Percentiles rank a stretch among this genome's conserved stretches.
Conservation (phyloP, 2,888 invertebrate genomes). For the Drosophila vallismaia region DNA sequence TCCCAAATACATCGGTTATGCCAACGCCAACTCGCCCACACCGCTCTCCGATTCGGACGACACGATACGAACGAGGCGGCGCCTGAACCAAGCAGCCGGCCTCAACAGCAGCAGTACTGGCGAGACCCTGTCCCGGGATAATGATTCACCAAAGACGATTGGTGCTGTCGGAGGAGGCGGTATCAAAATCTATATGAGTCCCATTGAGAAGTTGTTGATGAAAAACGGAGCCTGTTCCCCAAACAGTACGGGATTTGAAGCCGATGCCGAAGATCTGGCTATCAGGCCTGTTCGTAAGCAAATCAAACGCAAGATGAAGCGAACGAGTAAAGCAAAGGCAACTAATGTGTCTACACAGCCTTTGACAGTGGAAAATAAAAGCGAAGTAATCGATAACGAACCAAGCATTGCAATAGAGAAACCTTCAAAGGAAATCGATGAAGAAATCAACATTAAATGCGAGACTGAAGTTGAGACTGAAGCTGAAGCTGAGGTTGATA, state of each 20-base stretch:
- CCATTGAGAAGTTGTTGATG: conserved; percentile 81
- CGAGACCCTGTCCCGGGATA: conserved; percentile 29
- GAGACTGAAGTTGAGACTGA: conserved; percentile 20
- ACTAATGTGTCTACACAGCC: background rate
- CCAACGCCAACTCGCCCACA: conserved; percentile 57
- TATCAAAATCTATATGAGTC: conserved; percentile 63
- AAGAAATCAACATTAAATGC: conserved; percentile 12
- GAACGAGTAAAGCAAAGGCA: conserved; percentile 40
- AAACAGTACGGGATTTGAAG: conserved; percentile 68
- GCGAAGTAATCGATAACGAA: background rate
- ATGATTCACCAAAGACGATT: conserved; percentile 43
- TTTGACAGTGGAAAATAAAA: background rate
- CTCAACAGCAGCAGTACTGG: conserved; percentile 27
- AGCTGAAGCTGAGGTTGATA: conserved; percentile 6
- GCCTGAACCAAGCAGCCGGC: conserved; percentile 34
- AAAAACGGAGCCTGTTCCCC: conserved; percentile 79
- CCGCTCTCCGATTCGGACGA: conserved; percentile 53
- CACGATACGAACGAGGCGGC: conserved; percentile 63
- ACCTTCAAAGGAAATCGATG: background rate
- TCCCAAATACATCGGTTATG: conserved; percentile 82
- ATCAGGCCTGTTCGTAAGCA: conserved; percentile 30
- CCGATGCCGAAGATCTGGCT: conserved; percentile 58
- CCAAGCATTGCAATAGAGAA: background rate
- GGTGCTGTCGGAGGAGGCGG: background rate
- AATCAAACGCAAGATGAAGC: conserved; percentile 58